Conservation (phyloP, 2,797 vertebrate species). For the Rhinoraja longicauda region DNA sequence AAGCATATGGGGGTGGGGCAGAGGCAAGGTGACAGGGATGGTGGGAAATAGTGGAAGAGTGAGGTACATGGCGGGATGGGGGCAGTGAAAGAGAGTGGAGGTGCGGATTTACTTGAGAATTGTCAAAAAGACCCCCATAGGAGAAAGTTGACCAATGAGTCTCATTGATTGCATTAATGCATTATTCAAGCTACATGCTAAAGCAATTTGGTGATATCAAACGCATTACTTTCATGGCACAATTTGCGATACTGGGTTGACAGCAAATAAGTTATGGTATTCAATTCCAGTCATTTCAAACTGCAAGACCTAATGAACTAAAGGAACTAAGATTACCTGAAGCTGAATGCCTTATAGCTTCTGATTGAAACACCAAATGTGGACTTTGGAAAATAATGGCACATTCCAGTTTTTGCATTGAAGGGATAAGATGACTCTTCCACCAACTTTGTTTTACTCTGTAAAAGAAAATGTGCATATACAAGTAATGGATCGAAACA, state of each 20-base stretch:
- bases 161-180: too few relatives aligned
- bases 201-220: too few relatives aligned
- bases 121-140: too few relatives aligned
- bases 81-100: too few relatives aligned
- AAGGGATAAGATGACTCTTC: constrained; percentile 71
- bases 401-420: constrained; percentile 68
- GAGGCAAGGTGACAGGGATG: too few relatives aligned
- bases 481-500: not conserved
- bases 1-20: too few relatives aligned
- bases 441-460: constrained; percentile 76
- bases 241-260: not conserved
- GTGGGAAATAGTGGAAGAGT: too few relatives aligned
- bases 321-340: constrained; percentile 63
- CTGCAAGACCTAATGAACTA: not conserved
- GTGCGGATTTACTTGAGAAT: too few relatives aligned
- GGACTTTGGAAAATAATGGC: constrained; percentile 66
- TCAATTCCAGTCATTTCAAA: not conserved
- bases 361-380: constrained; percentile 65
- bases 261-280: not conserved
- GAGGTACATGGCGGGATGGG: too few relatives aligned
- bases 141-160: too few relatives aligned
- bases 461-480: constrained; percentile 40
- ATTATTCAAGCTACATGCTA: too few relatives aligned
- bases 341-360: constrained; percentile 66
- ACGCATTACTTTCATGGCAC: not conserved